Evolutionary conservation across 2,888 invertebrate species (phyloP).

Genomic region (Tetanocera ferruginea): DNA sequence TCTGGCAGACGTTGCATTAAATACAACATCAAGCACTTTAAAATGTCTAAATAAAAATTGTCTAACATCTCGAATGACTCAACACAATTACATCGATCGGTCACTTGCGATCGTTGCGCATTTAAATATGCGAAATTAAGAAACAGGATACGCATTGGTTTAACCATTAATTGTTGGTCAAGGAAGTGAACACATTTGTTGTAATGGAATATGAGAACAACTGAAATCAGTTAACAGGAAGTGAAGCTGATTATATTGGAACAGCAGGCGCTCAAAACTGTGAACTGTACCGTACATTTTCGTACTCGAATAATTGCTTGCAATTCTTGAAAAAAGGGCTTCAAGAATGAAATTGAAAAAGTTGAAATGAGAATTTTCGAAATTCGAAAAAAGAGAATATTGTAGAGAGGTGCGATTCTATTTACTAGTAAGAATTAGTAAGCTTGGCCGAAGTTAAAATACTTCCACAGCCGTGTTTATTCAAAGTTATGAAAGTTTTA

Average conservation of each 20-base stretch:
- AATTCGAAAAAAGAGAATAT: too few species aligned
- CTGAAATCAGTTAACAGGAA: not conserved
- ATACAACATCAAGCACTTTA: not conserved
- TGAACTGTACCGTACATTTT: not conserved
- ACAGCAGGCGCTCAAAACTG: not conserved
- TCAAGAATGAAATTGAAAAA: not conserved
- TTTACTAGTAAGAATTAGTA: too few species aligned
- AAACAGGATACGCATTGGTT: slow-evolving; percentile 6
- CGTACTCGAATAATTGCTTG: not conserved
- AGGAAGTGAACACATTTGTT: not conserved
- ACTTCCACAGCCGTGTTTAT: too few species aligned
- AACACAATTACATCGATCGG: not conserved
- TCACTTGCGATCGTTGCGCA: not conserved
- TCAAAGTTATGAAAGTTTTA: too few species aligned
- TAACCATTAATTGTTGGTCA: not conserved
- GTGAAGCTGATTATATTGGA: not conserved
- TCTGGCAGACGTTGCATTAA: slow-evolving; percentile 9
- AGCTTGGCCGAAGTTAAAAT: too few species aligned
- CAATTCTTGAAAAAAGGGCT: not conserved
- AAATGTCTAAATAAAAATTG: not conserved
- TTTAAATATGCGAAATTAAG: not conserved
- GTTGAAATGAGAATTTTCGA: not conserved
- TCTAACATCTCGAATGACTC: slow-evolving; percentile 5
- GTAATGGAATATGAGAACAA: too few species aligned
- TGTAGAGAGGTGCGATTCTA: too few species aligned